Percentiles rank a stretch among this genome's conserved stretches.
phyloP scores from a whole-genome alignment of 2,113 vertebrate species.

The Butorides virescens region DNA sequence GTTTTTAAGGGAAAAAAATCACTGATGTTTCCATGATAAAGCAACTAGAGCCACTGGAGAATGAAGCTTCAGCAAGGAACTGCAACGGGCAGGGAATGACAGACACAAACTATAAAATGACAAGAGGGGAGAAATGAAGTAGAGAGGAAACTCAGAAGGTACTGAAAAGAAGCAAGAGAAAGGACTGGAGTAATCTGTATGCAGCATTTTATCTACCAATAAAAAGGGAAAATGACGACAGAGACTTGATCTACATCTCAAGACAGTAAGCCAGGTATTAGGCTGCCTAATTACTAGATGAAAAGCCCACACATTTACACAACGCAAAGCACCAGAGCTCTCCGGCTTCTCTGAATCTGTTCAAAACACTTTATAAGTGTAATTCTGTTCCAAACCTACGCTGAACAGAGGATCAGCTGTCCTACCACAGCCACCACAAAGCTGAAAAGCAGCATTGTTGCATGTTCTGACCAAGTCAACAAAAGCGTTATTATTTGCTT shows the following conservation, averaged over 20 bases:
- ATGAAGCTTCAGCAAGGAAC: neutral
- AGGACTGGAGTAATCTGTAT: neutral
- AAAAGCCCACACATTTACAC: neutral
- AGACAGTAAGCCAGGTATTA: neutral
- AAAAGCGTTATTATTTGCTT: slow-evolving; percentile 19
- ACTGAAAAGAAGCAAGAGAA: neutral
- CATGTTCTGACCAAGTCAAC: neutral
- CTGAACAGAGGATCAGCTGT: slow-evolving; percentile 1
- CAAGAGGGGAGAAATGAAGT: neutral
- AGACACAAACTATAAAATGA: neutral
- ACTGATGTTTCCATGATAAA: neutral
- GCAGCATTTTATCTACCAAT: neutral
- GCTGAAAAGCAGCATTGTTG: slow-evolving; percentile 33
- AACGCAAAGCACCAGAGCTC: neutral
- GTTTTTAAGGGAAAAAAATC: neutral
- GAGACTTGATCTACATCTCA: neutral
- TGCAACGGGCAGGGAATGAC: neutral
- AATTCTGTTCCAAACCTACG: neutral
- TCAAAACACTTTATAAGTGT: neutral
- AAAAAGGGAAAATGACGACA: neutral
- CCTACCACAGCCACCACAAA: neutral
- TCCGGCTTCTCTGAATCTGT: neutral
- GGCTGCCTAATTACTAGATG: neutral
- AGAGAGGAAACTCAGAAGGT: neutral
- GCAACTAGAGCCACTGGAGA: neutral